phyloP scores from a whole-genome alignment of 2,888 invertebrate genomes.

The Brachynemurus nebulosus region DNA sequence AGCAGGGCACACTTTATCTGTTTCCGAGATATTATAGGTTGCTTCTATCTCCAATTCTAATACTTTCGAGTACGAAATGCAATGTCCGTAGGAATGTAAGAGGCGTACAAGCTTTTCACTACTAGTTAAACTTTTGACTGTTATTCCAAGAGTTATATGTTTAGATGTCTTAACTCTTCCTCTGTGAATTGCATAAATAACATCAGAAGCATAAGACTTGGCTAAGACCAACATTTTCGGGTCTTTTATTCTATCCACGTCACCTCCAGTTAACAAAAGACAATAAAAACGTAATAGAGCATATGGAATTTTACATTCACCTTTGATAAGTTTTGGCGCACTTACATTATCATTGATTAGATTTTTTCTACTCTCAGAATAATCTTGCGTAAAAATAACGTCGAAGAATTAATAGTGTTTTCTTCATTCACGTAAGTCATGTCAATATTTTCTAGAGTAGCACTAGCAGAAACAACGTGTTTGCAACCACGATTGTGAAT shows the following conservation, averaged over 20 bases:
- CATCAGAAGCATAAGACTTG: constrained; percentile 1
- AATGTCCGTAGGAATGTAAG: constrained; percentile 11
- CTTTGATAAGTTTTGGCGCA: constrained; percentile 1
- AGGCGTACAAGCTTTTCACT: constrained; percentile 10
- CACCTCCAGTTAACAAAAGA: background rate
- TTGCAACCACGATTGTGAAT: constrained; percentile 9
- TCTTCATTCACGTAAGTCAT: constrained; percentile 14
- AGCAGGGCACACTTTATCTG: constrained; percentile 12
- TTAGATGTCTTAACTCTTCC: constrained; percentile 8
- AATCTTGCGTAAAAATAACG: constrained; percentile 15
- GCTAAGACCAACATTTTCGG: background rate
- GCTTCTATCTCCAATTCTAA: constrained; percentile 12
- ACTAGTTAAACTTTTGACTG: constrained; percentile 7
- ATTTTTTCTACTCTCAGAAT: constrained; percentile 10
- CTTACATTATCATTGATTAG: background rate
- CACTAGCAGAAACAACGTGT: constrained; percentile 14
- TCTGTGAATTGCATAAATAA: constrained; percentile 5
- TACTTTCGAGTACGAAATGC: constrained; percentile 10
- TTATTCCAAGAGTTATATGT: constrained; percentile 7
- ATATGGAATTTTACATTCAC: background rate
- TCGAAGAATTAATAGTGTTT: constrained; percentile 10
- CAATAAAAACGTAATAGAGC: constrained; percentile 1
- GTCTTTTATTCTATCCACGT: background rate
- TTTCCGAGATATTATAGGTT: constrained; percentile 10
- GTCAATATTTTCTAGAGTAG: constrained; percentile 16